Percentiles rank a stretch among this genome's conserved stretches.
Conservation (phyloP, 2,113 vertebrate genomes). For the Dicaeum eximium region DNA sequence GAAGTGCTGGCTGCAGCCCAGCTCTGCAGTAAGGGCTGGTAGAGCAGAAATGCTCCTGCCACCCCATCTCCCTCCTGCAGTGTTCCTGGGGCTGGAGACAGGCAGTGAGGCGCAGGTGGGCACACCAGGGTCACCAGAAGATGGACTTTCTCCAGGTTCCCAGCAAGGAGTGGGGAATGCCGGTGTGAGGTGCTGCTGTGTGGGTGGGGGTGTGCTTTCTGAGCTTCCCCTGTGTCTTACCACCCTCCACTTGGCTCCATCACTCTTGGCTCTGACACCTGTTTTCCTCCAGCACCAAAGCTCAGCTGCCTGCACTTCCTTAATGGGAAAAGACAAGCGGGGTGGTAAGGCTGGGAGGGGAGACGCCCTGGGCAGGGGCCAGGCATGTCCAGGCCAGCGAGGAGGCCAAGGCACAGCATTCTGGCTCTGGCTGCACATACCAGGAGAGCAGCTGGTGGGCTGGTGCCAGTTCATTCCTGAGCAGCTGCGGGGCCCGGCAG, state of each 20-base stretch:
- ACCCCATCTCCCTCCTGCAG: background rate
- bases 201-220: accelerated
- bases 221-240: background rate
- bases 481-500: background rate
- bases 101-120: background rate
- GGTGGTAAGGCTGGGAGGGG: background rate
- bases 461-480: conserved; percentile 22
- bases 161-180: background rate
- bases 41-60: background rate
- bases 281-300: background rate
- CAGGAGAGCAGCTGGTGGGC: background rate
- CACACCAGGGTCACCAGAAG: background rate
- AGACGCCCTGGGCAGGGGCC: background rate
- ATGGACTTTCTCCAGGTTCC: background rate
- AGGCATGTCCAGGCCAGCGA: background rate
- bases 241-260: background rate
- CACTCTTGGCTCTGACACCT: background rate
- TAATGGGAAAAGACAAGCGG: background rate
- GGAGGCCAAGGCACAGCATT: background rate
- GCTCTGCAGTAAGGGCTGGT: conserved; percentile 17
- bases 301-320: background rate
- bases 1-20: conserved; percentile 19
- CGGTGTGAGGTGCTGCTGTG: accelerated
- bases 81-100: background rate
- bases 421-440: background rate